Percentiles rank a stretch among this genome's conserved stretches.
Conservation (phyloP, 1,140 invertebrate species). For the Zaprionus taronus region DNA sequence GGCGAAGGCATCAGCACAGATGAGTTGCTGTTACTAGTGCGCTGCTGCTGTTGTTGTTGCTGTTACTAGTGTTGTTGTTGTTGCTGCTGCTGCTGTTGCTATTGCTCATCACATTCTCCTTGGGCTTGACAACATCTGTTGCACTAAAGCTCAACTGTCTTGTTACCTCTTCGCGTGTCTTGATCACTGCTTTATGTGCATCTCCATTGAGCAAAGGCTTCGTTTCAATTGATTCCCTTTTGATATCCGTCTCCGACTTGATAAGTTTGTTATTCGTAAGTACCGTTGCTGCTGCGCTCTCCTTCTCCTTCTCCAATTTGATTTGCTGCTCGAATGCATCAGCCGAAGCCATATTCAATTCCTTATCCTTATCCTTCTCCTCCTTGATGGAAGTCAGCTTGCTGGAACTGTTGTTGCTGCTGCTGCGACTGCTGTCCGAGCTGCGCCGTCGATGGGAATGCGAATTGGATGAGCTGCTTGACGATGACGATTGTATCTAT, state of each 20-base stretch:
- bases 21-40: constrained; percentile 13
- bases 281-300: constrained; percentile 27
- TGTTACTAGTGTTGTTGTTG: constrained; percentile 18
- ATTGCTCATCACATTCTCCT: constrained; percentile 22
- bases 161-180: constrained; percentile 76
- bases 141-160: constrained; percentile 69
- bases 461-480: constrained; percentile 67
- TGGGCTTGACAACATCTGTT: constrained; percentile 25
- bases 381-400: constrained; percentile 45
- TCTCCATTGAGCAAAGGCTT: constrained; percentile 59
- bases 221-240: constrained; percentile 52
- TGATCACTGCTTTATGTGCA: constrained; percentile 39
- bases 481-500: constrained; percentile 63
- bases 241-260: constrained; percentile 63
- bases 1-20: constrained; percentile 75
- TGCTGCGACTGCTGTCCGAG: constrained; percentile 74
- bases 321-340: constrained; percentile 46
- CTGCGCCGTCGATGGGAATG: constrained; percentile 71
- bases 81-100: constrained; percentile 26
- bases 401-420: constrained; percentile 67
- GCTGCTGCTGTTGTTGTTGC: constrained; percentile 20
- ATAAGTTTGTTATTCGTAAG: constrained; percentile 54
- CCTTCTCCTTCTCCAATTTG: constrained; percentile 42
- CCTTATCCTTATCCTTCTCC: constrained; percentile 21
- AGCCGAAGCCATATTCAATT: constrained; percentile 19